Evolutionary conservation across 2,888 invertebrate species (phyloP).

Genomic region (Drosophila paranaensis): DNA sequence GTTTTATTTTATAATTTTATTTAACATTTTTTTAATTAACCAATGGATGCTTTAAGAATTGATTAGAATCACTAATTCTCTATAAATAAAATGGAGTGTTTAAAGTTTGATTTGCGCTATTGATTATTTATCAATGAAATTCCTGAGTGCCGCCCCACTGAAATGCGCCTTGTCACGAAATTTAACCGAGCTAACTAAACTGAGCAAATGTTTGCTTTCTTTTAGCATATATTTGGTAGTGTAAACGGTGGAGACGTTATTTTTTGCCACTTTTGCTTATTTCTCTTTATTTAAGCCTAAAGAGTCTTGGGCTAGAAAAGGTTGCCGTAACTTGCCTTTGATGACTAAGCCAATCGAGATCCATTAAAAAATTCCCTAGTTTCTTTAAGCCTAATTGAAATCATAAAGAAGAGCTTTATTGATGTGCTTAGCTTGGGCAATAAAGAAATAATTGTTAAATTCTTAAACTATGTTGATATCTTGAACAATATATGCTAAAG

Average conservation of each 20-base stretch:
- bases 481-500: too few species aligned
- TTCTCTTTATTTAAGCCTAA: neutral
- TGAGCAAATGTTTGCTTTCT: neutral
- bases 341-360: neutral
- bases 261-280: constrained; percentile 8
- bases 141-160: neutral
- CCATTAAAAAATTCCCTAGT: neutral
- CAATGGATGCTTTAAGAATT: neutral
- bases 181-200: neutral
- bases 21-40: neutral
- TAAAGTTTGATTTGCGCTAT: neutral
- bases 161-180: neutral
- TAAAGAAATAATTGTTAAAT: neutral
- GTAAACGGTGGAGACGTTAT: neutral
- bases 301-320: neutral
- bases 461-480: too few species aligned
- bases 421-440: too few species aligned
- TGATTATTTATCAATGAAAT: constrained; percentile 8
- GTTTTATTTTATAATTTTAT: neutral
- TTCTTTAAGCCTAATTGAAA: neutral
- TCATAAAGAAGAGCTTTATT: neutral
- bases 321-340: neutral
- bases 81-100: neutral
- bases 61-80: neutral
- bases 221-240: constrained; percentile 3